Percentiles rank a stretch among this genome's conserved stretches.
phyloP scores from a whole-genome alignment of 2,113 vertebrate genomes.

The Hemiprocne comata region DNA sequence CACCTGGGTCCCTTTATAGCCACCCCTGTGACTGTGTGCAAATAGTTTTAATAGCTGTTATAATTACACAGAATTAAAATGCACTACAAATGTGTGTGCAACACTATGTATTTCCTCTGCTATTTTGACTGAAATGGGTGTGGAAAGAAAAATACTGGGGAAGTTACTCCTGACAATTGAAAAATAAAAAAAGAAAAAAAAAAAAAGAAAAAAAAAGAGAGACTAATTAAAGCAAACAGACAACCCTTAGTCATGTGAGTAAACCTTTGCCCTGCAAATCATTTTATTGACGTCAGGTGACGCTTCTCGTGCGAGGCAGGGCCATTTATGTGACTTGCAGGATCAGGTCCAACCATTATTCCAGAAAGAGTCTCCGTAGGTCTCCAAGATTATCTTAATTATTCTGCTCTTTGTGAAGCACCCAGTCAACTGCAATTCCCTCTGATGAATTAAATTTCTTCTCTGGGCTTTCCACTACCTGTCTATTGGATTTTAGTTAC shows the following conservation, averaged over 20 bases:
- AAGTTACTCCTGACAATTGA: neutral
- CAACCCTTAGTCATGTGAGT: neutral
- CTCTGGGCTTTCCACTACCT: neutral
- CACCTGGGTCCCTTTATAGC: neutral
- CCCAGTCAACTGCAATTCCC: neutral
- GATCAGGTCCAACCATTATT: neutral
- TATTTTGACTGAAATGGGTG: neutral
- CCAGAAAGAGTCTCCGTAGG: neutral
- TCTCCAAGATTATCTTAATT: neutral
- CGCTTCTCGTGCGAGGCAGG: neutral
- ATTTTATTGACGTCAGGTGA: conserved; percentile 41
- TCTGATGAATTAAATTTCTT: neutral
- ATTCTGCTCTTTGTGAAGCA: neutral
- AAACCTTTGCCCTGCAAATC: conserved; percentile 20
- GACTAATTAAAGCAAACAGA: neutral
- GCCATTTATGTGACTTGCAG: neutral
- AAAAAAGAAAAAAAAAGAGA: neutral
- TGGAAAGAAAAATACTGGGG: neutral
- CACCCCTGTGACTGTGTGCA: neutral
- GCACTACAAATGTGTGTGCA: neutral
- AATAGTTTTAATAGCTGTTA: neutral
- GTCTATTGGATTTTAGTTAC: neutral
- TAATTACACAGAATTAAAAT: neutral
- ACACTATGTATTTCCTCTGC: neutral
- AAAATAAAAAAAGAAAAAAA: too few species aligned